Percentiles rank a stretch among this genome's conserved stretches.
These are phyloP conservation scores for Thryonomys swinderianus DNA, from an alignment of 2,113 vertebrate species.

Conservation along the genomic window DNA sequence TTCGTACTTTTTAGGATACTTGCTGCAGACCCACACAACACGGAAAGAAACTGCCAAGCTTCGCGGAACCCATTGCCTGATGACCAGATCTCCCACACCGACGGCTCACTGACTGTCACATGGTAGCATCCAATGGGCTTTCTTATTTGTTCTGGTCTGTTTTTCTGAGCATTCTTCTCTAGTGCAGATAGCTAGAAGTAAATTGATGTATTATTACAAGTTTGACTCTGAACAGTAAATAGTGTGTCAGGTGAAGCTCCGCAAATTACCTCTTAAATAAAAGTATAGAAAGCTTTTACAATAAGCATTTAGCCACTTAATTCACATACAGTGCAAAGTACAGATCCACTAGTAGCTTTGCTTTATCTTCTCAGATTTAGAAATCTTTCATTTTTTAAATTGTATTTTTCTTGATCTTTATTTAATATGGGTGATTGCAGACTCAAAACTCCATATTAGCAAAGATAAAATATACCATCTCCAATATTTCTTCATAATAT, in stretches of 20 bases:
- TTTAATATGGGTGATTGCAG: neutral
- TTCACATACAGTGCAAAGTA: neutral
- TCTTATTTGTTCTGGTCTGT: neutral
- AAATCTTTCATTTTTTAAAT: neutral
- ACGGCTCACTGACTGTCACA: neutral
- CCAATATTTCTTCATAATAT: neutral
- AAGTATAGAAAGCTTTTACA: neutral
- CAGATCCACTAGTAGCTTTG: neutral
- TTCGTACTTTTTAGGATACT: neutral
- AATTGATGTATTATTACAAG: neutral
- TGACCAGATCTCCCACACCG: neutral
- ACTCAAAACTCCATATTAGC: neutral
- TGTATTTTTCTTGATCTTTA: neutral
- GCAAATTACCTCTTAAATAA: neutral
- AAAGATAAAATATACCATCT: neutral
- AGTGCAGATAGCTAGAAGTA: neutral
- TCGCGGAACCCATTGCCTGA: neutral
- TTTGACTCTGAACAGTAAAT: neutral
- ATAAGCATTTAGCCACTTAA: neutral
- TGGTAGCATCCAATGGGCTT: neutral
- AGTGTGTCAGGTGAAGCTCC: neutral
- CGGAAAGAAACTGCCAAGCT: neutral
- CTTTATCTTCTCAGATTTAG: neutral
- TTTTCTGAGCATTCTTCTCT: neutral
- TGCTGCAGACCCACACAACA: neutral